Evolutionary conservation across 2,113 vertebrate species (phyloP).

Genomic region (Ceyx melanurus): DNA sequence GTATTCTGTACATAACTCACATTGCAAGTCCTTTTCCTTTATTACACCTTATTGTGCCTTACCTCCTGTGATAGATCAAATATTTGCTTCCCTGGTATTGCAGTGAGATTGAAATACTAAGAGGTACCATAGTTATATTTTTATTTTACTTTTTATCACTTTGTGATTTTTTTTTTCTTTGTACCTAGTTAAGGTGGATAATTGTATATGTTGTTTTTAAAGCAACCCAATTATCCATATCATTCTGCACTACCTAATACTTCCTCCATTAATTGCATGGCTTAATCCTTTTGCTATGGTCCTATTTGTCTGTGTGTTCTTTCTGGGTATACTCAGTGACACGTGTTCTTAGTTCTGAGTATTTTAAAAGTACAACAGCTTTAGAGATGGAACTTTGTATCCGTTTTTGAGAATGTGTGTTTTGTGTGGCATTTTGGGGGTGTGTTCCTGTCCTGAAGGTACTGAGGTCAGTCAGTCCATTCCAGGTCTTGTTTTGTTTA

Average conservation of each 20-base stretch:
- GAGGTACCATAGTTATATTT: neutral
- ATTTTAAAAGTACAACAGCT: neutral
- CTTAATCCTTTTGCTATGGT: neutral
- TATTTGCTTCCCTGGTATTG: neutral
- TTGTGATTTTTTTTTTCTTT: neutral
- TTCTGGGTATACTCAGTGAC: neutral
- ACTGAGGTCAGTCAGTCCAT: neutral
- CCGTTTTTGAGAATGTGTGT: accelerated
- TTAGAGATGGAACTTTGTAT: neutral
- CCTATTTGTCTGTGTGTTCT: accelerated
- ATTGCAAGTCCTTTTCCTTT: neutral
- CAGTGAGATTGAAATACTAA: neutral
- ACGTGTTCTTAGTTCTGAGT: accelerated
- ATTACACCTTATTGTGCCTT: neutral
- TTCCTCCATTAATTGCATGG: neutral
- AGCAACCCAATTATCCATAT: neutral
- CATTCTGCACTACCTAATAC: neutral
- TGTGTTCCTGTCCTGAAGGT: neutral
- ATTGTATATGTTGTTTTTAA: neutral
- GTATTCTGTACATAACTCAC: neutral
- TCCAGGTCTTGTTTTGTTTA: neutral
- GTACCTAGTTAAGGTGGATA: neutral
- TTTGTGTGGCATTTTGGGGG: neutral
- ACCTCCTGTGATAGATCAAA: neutral
- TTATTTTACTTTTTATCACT: no score